Evolutionary conservation across 1,140 invertebrate genomes (phyloP), one percentile per base, ranked within the genome.

Genomic region (Drosophila repletoides): DNA sequence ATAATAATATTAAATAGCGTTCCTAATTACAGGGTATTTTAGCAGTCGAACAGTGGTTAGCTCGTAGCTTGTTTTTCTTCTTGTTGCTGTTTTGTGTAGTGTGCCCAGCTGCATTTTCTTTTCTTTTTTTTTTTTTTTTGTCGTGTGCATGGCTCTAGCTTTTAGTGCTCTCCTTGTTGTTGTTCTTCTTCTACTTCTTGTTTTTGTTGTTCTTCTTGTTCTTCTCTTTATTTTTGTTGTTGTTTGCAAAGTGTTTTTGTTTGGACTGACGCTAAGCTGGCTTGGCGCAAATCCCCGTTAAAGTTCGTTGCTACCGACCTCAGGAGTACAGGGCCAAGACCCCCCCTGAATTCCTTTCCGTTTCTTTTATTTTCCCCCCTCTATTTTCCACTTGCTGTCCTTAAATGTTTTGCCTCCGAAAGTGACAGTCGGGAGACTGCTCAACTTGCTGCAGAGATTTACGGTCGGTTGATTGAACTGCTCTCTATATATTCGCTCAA

Each of bases 181-280:
- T n/a, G n/a, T n/a, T 6, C 26, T 59, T 9, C 10, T 51, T 14
- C 19, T 34, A 7, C 17, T 3, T 46, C 26, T 31, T 21, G 15
- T 31, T 5, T 6, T 29, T 4, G 26, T 10, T 10, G 10, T 43
- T 5, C 5, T 34, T 36, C 48, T 38, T 22, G 24, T 51, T 9
- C 24, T 34, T 5, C 5, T 33, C 12, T 26, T 60, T 48, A 26
- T 26, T 76, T 21, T 41, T 69, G 33, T 53, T 76, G 66, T 76
- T 72, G 66, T 79, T 80, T 60, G 33, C 31, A 56, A 58, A 77
- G 60, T 77, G 58, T 58, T 75, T 67, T 67, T 61, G 64, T 67
- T 67, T 67, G 64, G 64, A 67, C 64, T 74, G 75, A 67, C 75
- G 77, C 52, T 77, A 77, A 77, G 75, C 74, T 77, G 70, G 72